Conservation (phyloP, 2,888 invertebrate species). For the Aphrophora alni region DNA sequence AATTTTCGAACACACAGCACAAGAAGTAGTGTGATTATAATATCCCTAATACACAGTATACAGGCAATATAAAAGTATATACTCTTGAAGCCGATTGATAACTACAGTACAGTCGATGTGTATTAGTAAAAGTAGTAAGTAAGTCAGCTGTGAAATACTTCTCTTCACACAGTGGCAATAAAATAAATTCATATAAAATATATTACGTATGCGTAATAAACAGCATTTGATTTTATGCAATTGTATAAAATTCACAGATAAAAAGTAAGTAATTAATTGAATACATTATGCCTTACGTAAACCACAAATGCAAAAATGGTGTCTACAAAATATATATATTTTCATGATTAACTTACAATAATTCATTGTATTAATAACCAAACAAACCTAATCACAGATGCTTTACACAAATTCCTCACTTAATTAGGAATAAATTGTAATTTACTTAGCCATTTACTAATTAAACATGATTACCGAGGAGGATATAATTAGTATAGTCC, state of each 20-base stretch:
- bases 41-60: neutral
- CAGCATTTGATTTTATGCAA: neutral
- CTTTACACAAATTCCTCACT: neutral
- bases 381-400: conserved; percentile 9
- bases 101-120: neutral
- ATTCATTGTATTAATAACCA: conserved; percentile 2
- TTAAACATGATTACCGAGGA: neutral
- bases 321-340: neutral
- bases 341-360: neutral
- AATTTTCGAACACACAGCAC: conserved; percentile 1
- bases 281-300: neutral
- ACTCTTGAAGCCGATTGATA: conserved; percentile 2
- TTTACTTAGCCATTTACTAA: conserved; percentile 9
- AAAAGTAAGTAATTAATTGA: neutral
- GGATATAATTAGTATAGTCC: neutral
- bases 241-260: neutral
- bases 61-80: conserved; percentile 2
- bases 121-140: conserved; percentile 4
- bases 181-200: neutral
- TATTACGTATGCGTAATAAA: neutral
- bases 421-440: neutral
- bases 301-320: conserved; percentile 3
- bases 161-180: neutral
- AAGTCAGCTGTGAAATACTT: neutral
- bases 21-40: neutral